Base-by-base conservation (phyloP, 1,140 invertebrate species). In the Octopus bimaculoides region DNA sequence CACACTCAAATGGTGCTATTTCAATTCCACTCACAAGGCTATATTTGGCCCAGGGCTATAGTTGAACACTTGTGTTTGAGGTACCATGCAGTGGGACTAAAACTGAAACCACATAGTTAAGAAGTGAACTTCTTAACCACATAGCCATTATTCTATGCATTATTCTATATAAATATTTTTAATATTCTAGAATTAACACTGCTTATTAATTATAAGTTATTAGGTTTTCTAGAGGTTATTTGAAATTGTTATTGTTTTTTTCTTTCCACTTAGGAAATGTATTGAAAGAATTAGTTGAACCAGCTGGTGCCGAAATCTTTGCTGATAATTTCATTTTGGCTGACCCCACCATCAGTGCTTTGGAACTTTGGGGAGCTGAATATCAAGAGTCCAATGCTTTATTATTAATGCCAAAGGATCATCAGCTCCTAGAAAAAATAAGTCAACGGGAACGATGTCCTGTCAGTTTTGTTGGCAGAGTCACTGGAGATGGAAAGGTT, bases 311-410 rank as follows among this genome's bases (percentile, higher is more conserved):
- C 0, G 92, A 97, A 0, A 97, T 99, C 75, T 96, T 95, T 84
- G 94, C 95, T 0, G 93, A 95, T 79, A 93, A 93, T 85, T 90
- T 99, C 88, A 94, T 96, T 82, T 90, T 99, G 10, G 98, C 97
- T 9, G 98, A 99, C 91, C 95, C 96, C 0, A 98, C 96, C 9
- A 94, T 99, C 14, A 97, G 93, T 76, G 94, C 96, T 0, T 88
- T 98, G 79, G 98, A 99, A 88, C 89, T 99, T 6, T 99, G 98
- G 98, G 97, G 97, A 0, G 98, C 97, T 0, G 98, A 99, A 88
- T 99, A 99, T 87, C 98, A 99, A 91, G 98, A 99, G 90, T 98
- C 95, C 79, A 94, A 99, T 89, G 97, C 97, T 0, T 91, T 98
- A 69, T 89, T 98, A 0, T 94, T 96, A 82, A 71, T 66, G 17